Base-by-base conservation (phyloP, 2,888 invertebrate genomes). In the Lottia scabra region DNA sequence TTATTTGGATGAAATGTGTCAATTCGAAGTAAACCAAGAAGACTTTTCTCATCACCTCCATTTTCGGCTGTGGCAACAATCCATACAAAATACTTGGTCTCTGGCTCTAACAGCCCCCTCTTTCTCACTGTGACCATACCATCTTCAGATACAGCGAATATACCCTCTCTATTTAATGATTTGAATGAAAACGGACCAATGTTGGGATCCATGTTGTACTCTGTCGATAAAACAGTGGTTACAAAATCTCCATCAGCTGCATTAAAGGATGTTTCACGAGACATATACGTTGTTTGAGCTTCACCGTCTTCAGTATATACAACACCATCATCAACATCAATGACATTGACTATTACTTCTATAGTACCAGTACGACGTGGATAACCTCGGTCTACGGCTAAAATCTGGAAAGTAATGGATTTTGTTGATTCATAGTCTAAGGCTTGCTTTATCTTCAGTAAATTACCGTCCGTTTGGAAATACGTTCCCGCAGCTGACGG, bases 81-180 rank as follows among this genome's bases (percentile, higher is more conserved):
- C 46, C 78, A 77, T 63, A 78, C 65, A 38, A 77, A 69, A 30
- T 73, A 80, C 12, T 67, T 43, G 0, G 65, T 48, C 4, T 72
- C 76, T 6, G 63, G 56, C 15, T 68, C 65, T 10, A 83, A 56
- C 16, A 68, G 64, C 4, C 46, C n/a, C 4, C 68, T 6, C 12
- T 75, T 71, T 15, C 48, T 48, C 0, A 83, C 74, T 10, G 73
- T 75, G 5, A 83, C 73, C 38, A 77, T 75, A 6, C 84, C 84
- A 12, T 65, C 65, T n/a, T 68, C 44, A 27, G 73, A 72, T 12
- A 84, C 72, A 38, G 63, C 62, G 67, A 83, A 82, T 26, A 75
- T 71, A 0, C 71, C 71, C 45, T 13, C 56, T 23, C 23, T 23
- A 8, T 56, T 56, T 15, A 56, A 19, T 23, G 19, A 23, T 23